Evolutionary conservation across 2,888 invertebrate species (phyloP).

Genomic region (Stenolophus ochropezus): DNA sequence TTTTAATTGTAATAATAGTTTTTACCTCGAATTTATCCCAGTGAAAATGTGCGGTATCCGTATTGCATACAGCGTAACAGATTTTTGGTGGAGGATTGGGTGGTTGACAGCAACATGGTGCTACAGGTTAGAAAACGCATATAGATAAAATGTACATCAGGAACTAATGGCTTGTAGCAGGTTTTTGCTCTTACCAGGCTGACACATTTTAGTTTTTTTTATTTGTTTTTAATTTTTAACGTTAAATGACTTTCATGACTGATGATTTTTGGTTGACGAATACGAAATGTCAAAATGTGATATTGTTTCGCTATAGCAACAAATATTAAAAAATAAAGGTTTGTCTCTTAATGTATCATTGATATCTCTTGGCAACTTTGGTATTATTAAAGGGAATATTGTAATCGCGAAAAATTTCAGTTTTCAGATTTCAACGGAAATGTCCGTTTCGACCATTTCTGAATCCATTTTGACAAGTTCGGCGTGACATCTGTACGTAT

Average conservation of each 20-base stretch:
- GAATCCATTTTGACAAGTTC: too few relatives aligned
- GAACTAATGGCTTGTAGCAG: background rate
- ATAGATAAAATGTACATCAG: slow-evolving; percentile 1
- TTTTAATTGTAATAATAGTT: background rate
- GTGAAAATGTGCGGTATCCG: slow-evolving; percentile 20
- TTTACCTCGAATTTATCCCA: slow-evolving; percentile 48
- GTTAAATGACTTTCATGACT: background rate
- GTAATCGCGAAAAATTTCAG: too few relatives aligned
- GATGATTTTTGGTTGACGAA: background rate
- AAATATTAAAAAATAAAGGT: too few relatives aligned
- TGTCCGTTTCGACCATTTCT: too few relatives aligned
- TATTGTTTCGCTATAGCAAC: too few relatives aligned
- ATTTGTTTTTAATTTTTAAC: background rate
- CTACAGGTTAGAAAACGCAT: slow-evolving; percentile 14
- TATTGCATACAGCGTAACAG: background rate
- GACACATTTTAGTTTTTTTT: background rate
- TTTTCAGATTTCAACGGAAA: too few relatives aligned
- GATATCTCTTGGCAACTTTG: too few relatives aligned
- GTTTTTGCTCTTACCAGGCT: background rate
- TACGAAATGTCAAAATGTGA: background rate
- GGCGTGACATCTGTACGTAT: too few relatives aligned
- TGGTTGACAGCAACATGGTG: background rate
- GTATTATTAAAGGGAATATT: too few relatives aligned
- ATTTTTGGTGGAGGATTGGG: background rate
- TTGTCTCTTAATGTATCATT: too few relatives aligned